phyloP scores from a whole-genome alignment of 2,797 vertebrate species.

The Halcyon chelicuti region DNA sequence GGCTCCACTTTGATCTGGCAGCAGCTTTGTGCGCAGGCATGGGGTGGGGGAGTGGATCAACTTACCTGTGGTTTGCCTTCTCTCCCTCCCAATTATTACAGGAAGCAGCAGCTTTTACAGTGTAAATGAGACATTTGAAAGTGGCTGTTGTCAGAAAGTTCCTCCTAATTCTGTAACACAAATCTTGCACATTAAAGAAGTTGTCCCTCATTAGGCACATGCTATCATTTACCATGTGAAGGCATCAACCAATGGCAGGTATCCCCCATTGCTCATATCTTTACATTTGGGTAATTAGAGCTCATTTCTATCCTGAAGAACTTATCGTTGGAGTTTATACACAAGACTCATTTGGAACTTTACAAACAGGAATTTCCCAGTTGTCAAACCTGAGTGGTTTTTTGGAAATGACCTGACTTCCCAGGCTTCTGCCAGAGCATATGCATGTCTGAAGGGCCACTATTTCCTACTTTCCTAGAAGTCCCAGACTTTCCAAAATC shows the following conservation, averaged over 20 bases:
- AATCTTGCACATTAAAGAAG: not conserved
- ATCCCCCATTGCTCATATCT: too few species aligned
- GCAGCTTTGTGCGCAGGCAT: not conserved
- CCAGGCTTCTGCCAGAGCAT: not conserved
- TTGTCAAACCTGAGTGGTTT: not conserved
- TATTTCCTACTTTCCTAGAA: not conserved
- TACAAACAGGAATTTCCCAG: not conserved
- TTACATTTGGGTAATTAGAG: not conserved
- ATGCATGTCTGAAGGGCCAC: not conserved
- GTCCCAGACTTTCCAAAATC: not conserved
- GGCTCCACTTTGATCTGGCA: not conserved
- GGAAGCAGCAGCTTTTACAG: not conserved
- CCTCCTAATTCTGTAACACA: not conserved
- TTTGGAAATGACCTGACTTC: not conserved
- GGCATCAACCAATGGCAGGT: not conserved
- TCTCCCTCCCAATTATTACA: not conserved
- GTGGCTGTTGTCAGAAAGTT: not conserved
- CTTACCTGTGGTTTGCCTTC: not conserved
- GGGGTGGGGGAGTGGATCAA: not conserved
- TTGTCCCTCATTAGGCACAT: not conserved
- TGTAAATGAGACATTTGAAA: not conserved
- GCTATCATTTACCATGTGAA: accelerated
- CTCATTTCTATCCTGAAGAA: not conserved
- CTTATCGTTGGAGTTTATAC: not conserved
- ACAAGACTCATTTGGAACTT: not conserved